Conservation (phyloP, 2,797 vertebrate genomes). For the Zalophus californianus region DNA sequence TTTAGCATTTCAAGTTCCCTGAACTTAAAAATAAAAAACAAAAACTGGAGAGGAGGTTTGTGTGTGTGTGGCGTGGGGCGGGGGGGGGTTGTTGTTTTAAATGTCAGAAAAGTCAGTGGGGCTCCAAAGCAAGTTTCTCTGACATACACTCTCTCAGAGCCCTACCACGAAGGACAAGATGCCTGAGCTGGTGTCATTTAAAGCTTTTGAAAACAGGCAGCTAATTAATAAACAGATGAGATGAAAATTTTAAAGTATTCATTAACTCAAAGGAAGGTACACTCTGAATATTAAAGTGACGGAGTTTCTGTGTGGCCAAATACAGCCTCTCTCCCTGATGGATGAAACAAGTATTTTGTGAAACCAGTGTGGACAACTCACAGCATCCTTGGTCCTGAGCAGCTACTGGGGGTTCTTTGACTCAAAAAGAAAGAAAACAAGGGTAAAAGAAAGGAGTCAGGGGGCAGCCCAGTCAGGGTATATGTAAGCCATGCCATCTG, state of each 20-base stretch:
- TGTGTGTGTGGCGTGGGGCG: too few species aligned
- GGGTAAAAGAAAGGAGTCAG: neutral
- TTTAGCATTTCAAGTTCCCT: conserved; percentile 51
- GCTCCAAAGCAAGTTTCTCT: neutral
- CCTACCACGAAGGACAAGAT: neutral
- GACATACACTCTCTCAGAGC: neutral
- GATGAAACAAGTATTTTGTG: neutral
- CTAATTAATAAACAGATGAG: conserved; percentile 53
- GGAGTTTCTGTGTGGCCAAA: neutral
- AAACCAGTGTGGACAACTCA: neutral
- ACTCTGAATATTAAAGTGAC: conserved; percentile 33
- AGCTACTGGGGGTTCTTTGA: neutral
- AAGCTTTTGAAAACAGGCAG: conserved; percentile 36
- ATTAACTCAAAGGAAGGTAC: conserved; percentile 26
- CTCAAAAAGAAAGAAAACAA: neutral
- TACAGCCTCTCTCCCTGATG: neutral
- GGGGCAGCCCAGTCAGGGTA: neutral
- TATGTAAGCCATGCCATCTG: neutral
- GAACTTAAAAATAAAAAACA: neutral
- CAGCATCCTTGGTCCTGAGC: neutral
- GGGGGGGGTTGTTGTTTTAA: neutral
- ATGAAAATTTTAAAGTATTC: conserved; percentile 26
- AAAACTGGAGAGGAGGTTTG: neutral
- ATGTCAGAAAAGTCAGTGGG: conserved; percentile 48
- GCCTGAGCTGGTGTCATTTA: conserved; percentile 28